Percentiles rank a stretch among this genome's conserved stretches.
Conservation (phyloP, 2,113 vertebrate species). For the Addax nasomaculatus region DNA sequence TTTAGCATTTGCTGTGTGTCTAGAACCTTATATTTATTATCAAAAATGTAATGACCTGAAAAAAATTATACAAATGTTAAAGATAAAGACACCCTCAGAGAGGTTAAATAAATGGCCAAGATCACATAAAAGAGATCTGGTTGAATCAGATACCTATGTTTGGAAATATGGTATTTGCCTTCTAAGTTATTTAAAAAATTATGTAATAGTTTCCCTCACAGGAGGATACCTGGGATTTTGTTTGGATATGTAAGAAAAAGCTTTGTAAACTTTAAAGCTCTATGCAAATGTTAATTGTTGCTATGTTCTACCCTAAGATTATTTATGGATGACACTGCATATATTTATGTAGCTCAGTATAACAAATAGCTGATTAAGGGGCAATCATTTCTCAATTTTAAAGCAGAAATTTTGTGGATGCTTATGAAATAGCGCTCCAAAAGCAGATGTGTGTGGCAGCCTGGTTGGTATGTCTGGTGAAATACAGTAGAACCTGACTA, state of each 20-base stretch:
- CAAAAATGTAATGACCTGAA: background rate
- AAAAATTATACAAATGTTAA: background rate
- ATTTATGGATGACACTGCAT: conserved; percentile 12
- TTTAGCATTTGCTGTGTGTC: background rate
- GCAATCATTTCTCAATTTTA: conserved; percentile 55
- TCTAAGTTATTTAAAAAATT: background rate
- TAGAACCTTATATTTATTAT: background rate
- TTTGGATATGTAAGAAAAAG: background rate
- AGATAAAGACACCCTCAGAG: background rate
- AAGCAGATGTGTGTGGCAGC: conserved; percentile 2
- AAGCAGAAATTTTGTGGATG: conserved; percentile 50
- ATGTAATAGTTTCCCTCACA: background rate
- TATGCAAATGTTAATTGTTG: conserved; percentile 34
- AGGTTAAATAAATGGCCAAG: background rate
- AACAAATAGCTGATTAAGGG: conserved; percentile 63
- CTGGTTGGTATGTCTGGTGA: conserved; percentile 4
- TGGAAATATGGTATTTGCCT: background rate
- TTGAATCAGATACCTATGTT: background rate
- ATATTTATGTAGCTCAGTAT: conserved; percentile 32
- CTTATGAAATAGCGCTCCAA: conserved; percentile 7
- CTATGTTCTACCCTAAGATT: conserved; percentile 37
- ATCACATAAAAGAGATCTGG: background rate
- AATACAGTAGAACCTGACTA: conserved; percentile 56
- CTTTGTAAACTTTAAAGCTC: background rate
- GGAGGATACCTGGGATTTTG: background rate